Percentiles rank a stretch among this genome's conserved stretches.
These are phyloP conservation scores for Periplaneta americana DNA, from an alignment of 1,140 invertebrate species.

Conservation along the genomic window DNA sequence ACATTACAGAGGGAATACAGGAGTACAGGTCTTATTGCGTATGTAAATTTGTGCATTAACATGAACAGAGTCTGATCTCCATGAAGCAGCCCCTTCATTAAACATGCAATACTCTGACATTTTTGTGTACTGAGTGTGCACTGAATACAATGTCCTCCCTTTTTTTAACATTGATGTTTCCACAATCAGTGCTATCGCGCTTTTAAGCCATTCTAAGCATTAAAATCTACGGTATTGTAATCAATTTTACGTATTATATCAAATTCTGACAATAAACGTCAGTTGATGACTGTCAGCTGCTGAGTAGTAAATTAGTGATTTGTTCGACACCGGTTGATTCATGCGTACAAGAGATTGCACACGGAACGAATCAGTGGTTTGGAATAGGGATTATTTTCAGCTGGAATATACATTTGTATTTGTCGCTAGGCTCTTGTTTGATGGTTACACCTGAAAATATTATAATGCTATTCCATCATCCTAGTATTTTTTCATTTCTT, in stretches of 20 bases:
- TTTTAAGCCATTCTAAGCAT: too few relatives aligned
- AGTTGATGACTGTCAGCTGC: not conserved
- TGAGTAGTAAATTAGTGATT: not conserved
- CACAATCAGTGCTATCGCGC: not conserved
- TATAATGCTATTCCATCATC: too few relatives aligned
- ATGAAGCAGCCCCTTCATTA: not conserved
- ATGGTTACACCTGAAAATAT: too few relatives aligned
- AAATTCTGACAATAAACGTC: not conserved
- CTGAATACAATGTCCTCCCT: not conserved
- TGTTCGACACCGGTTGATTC: not conserved
- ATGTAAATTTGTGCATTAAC: not conserved
- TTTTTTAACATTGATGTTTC: not conserved
- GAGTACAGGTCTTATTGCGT: not conserved
- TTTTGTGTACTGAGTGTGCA: not conserved
- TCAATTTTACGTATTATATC: too few relatives aligned
- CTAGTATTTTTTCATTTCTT: too few relatives aligned
- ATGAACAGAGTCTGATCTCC: not conserved
- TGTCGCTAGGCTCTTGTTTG: too few relatives aligned
- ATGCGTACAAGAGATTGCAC: not conserved
- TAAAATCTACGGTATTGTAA: too few relatives aligned
- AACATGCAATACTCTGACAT: not conserved
- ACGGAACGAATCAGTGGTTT: not conserved
- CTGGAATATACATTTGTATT: too few relatives aligned
- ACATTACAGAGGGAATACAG: not conserved
- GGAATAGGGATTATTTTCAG: too few relatives aligned